Evolutionary conservation across 2,888 invertebrate species (phyloP).

Genomic region (Morpho deidamia): DNA sequence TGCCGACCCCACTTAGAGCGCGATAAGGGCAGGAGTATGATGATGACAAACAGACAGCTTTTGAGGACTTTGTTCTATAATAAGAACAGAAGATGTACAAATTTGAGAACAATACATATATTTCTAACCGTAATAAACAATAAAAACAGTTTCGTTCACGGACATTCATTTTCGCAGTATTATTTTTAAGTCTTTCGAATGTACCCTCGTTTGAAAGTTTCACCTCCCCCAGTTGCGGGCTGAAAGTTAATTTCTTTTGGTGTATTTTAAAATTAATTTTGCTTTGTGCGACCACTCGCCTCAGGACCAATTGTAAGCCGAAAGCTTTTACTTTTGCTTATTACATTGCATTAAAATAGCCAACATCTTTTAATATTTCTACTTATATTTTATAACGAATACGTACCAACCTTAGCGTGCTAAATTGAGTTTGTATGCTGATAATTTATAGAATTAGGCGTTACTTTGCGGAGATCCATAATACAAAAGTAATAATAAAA

Average conservation of each 20-base stretch:
- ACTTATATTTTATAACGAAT: slow-evolving; percentile 15
- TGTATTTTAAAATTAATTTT: slow-evolving; percentile 77
- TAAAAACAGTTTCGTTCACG: slow-evolving; percentile 45
- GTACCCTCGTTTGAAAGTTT: slow-evolving; percentile 65
- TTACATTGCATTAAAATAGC: slow-evolving; percentile 51
- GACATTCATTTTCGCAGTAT: slow-evolving; percentile 58
- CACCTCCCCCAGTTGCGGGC: slow-evolving; percentile 53
- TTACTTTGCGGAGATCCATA: too few relatives aligned
- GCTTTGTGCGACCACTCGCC: slow-evolving; percentile 69
- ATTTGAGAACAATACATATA: slow-evolving; percentile 6
- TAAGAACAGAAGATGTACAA: too few relatives aligned
- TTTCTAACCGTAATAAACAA: slow-evolving; percentile 21
- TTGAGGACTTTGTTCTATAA: too few relatives aligned
- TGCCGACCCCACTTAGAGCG: too few relatives aligned
- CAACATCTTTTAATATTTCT: slow-evolving; percentile 41
- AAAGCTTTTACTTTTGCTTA: slow-evolving; percentile 66
- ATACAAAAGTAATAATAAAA: too few relatives aligned
- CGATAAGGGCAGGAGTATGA: too few relatives aligned
- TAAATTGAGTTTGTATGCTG: background rate
- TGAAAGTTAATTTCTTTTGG: slow-evolving; percentile 76
- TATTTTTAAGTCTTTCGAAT: slow-evolving; percentile 70
- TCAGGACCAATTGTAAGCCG: slow-evolving; percentile 61
- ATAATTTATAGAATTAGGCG: too few relatives aligned
- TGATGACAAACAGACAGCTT: too few relatives aligned
- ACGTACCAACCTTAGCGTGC: background rate